Conservation (phyloP, 2,797 vertebrate species). For the Platyrinchus mystaceus region DNA sequence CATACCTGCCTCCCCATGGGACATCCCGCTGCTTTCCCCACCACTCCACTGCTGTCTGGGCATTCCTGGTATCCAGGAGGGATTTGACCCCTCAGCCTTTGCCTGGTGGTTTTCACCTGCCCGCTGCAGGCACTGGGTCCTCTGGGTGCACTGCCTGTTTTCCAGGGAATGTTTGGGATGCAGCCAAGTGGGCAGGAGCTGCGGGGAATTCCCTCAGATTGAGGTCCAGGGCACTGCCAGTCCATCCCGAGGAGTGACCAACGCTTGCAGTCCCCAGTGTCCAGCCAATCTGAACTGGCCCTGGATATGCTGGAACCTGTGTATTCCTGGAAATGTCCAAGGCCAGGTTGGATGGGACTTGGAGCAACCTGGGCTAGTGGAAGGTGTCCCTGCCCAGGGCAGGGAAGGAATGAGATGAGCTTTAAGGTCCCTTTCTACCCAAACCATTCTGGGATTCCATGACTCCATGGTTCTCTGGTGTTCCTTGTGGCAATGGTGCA, state of each 20-base stretch:
- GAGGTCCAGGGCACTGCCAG: not conserved
- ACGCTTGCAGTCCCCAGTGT: not conserved
- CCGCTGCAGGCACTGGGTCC: rapidly evolving
- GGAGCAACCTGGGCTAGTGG: not conserved
- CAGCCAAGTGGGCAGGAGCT: not conserved
- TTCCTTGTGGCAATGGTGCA: not conserved
- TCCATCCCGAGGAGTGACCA: rapidly evolving
- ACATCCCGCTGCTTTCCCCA: rapidly evolving
- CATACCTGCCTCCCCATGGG: not conserved
- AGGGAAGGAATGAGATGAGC: not conserved
- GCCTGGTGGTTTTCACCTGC: not conserved
- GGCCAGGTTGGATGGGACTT: not conserved
- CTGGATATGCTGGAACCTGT: not conserved
- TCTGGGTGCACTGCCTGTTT: not conserved
- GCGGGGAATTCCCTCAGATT: not conserved
- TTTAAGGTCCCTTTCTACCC: not conserved
- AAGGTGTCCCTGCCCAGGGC: not conserved
- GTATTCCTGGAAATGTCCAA: not conserved
- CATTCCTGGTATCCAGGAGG: not conserved
- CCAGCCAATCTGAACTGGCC: not conserved
- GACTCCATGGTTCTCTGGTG: not conserved
- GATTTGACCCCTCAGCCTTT: not conserved
- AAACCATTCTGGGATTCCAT: not conserved
- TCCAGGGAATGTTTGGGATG: not conserved
- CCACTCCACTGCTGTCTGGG: not conserved